These are phyloP conservation scores for Sussaba pulchella DNA, from an alignment of 2,888 invertebrate genomes.

Conservation along the genomic window DNA sequence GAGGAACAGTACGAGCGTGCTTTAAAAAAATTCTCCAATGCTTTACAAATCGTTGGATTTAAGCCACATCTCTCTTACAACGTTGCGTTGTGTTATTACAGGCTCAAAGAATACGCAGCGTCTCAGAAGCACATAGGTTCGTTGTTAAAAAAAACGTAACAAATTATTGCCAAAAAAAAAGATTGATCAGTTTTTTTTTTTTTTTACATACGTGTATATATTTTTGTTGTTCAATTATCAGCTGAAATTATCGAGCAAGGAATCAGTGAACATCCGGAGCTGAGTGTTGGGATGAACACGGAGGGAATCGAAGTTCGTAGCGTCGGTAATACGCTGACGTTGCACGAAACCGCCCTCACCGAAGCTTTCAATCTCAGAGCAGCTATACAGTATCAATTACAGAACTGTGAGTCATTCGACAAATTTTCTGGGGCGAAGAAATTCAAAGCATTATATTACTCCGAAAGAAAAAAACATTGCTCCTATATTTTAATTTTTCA, in stretches of 20 bases:
- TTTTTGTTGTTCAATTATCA: slow-evolving; percentile 75
- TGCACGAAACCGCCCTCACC: slow-evolving; percentile 98
- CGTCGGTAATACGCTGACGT: slow-evolving; percentile 96
- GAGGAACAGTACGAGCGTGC: slow-evolving; percentile 96
- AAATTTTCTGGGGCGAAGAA: too few relatives aligned
- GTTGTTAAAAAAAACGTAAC: slow-evolving; percentile 37
- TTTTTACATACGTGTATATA: background rate
- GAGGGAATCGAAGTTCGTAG: slow-evolving; percentile 97
- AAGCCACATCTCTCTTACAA: slow-evolving; percentile 97
- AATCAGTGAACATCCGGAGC: slow-evolving; percentile 97
- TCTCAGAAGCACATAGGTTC: slow-evolving; percentile 96
- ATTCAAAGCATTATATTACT: too few relatives aligned
- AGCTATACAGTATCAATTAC: slow-evolving; percentile 97
- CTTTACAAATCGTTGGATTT: slow-evolving; percentile 95
- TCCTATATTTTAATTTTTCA: too few relatives aligned
- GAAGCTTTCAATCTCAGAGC: slow-evolving; percentile 99
- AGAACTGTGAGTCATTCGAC: slow-evolving; percentile 88
- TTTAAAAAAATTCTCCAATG: slow-evolving; percentile 94
- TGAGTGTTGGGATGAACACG: slow-evolving; percentile 98
- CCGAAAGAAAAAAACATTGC: too few relatives aligned
- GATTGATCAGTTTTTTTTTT: slow-evolving; percentile 19
- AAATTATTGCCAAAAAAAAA: background rate
- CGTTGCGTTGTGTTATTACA: slow-evolving; percentile 97
- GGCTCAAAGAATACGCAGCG: slow-evolving; percentile 96
- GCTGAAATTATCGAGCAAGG: slow-evolving; percentile 97